These are phyloP conservation scores for Heteropelma amictum DNA, from an alignment of 2,888 invertebrate genomes.

Conservation along the genomic window DNA sequence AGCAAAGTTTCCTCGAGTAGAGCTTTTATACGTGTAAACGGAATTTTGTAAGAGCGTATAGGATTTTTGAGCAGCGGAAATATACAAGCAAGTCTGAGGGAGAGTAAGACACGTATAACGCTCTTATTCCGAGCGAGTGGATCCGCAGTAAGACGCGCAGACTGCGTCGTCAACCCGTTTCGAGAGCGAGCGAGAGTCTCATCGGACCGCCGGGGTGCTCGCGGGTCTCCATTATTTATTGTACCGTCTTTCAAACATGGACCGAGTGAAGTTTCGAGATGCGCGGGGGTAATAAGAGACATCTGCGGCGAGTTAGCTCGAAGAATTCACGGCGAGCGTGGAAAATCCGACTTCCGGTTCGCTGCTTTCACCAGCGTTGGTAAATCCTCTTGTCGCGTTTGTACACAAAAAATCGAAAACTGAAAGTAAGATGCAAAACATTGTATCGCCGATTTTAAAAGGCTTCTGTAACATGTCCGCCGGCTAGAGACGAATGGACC, in stretches of 20 bases:
- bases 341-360: slow-evolving; percentile 64
- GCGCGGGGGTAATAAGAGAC: neutral
- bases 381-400: slow-evolving; percentile 55
- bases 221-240: neutral
- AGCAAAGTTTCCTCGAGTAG: neutral
- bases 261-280: neutral
- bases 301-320: neutral
- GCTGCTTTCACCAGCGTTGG: slow-evolving; percentile 40
- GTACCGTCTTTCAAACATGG: neutral
- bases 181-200: slow-evolving; percentile 20
- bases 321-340: slow-evolving; percentile 27
- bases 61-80: neutral
- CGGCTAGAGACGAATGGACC: slow-evolving; percentile 48
- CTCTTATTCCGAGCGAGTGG: slow-evolving; percentile 74
- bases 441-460: slow-evolving; percentile 1
- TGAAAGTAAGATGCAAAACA: neutral
- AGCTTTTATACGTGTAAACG: neutral
- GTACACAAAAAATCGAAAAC: neutral
- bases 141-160: slow-evolving; percentile 41
- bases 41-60: too few relatives aligned
- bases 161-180: slow-evolving; percentile 36
- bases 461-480: slow-evolving; percentile 25
- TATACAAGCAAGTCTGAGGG: slow-evolving; percentile 33
- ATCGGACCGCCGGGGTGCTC: neutral
- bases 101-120: slow-evolving; percentile 53